Base-by-base conservation (phyloP, 1,140 invertebrate species). In the Lithobius niger region DNA sequence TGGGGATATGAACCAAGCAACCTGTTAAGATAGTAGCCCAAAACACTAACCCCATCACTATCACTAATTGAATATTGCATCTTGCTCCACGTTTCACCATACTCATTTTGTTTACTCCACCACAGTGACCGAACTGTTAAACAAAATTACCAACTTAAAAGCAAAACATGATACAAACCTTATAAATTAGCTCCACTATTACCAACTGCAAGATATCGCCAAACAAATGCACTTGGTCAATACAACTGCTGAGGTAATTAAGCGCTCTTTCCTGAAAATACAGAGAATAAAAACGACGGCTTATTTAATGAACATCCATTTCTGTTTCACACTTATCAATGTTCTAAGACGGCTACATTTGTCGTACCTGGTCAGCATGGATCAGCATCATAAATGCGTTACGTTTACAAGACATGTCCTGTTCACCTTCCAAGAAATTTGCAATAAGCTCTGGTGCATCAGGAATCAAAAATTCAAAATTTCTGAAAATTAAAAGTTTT, bases 331-430 rank as follows among this genome's bases (percentile, higher is more conserved):
- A 55, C 6, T 27, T 51, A 42, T 26, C n/a, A 22, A 50, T 15
- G 19, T 3, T 47, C 16, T 54, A 19, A 31, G 19, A 49, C 6
- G 6, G 6, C 6, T n/a, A 13, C 6, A 19, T 31, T 27, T 55
- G 25, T 27, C n/a, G 13, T 18, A 71, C 71, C 65, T 79, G 77
- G 70, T 99, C 93, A 1, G 93, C 93, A 72, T 99, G 95, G 3
- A 99, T 77, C 1, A 99, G 74, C 95, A 99, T 99, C 57, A 99
- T 82, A 71, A 99, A 99, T 0, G 97, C 96, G 74, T 99, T 99
- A 52, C 97, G 78, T 71, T 97, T 94, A 69, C 96, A 99, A 0
- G 93, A 97, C 86, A 97, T 97, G 68, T 99, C 96, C 67, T 98
- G 92, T 67, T 99, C 97, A 0, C 81, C 82, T 63, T 98, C 93